Evolutionary conservation across 92 coral and sea anemone genomes (phyloP), one percentile per base, ranked within the genome.

Genomic region (Blastomussa wellsi): DNA sequence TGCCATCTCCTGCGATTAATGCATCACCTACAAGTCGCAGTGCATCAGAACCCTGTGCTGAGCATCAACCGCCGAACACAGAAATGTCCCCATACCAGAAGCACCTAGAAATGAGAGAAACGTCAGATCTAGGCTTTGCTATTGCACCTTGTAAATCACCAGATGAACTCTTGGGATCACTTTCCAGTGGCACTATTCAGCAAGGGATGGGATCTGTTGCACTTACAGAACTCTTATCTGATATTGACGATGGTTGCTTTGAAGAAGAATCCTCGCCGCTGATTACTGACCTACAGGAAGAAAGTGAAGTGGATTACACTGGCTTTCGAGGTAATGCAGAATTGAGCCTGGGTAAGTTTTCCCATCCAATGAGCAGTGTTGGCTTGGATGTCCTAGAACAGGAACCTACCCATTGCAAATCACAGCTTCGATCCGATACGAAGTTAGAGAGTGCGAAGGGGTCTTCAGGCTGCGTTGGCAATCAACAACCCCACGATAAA

Each of bases 261-360:
- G n/a, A 28, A 26, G 78, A 53, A 57, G 76, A 42, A 8, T 48
- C 64, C 29, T 67, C 77, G 8, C 79, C 86, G 11, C 33, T 83
- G 32, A 74, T 72, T n/a, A 53, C 85, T 13, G 87, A 83, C 69
- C 64, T 59, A 2, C 80, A 60, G 31, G 80, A 60, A 1, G 69
- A 57, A 42, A 57, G 59, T 47, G 87, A 59, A 5, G n/a, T 8
- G 24, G 69, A 55, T 12, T 7, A 38, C 15, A 20, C 69, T 53
- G 87, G 74, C 41, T 73, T 52, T 55, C 32, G 22, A 26, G 79
- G 72, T 35, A 33, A 69, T 75, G 87, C 87, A 22, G 87, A 83
- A 60, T 59, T 32, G 39, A 83, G 87, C 48, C 70, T 83, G 60
- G 79, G 87, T n/a, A 36, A 39, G n/a, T 72, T 73, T 53, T 74